Evolutionary conservation across 2,113 vertebrate genomes (phyloP), one percentile per base, ranked within the genome.

Genomic region (Psephotus haematonotus): DNA sequence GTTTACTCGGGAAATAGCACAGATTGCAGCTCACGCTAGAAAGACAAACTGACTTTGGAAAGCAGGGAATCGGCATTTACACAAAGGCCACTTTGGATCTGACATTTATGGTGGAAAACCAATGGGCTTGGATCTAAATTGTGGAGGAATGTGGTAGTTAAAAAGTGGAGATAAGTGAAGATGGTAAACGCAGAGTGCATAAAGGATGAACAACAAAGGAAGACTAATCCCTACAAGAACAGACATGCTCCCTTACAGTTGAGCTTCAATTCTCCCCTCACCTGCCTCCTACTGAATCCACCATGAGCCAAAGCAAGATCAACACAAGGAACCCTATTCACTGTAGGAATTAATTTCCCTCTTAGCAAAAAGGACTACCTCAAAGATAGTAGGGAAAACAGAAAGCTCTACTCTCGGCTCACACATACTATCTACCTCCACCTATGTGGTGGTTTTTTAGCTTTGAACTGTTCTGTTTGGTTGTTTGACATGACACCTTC

Each of bases 1-100:
- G 88, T 95, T 94, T 92, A 91, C 62, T 91, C 77, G 85, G 81
- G 76, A 88, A 86, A 95, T 28, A 84, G 88, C 88, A 82, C 44
- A 91, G 83, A 96, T n/a, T 89, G 81, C 12, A 7, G 88, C 52
- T 76, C 57, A 18, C 0, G 6, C 52, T 65, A 63, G 65, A 88
- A 53, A 76, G 44, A 78, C 37, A 92, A 80, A 72, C 17, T 13
- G 31, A 62, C 35, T 89, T 31, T n/a, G 62, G 77, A 75, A 90
- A 62, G 57, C 63, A 29, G 17, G 10, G 43, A 76, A 53, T 50
- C 7, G 0, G 18, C 52, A 60, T 52, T 83, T 81, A 81, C 55
- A n/a, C 79, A 79, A 86, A 86, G 43, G 63, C 23, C 44, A 27
- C 71, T n/a, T 81, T 5, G 35, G 64, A 80, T 59, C 33, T 24